phyloP scores from a whole-genome alignment of 2,888 invertebrate genomes.

The Macrosoma leucophasiata region DNA sequence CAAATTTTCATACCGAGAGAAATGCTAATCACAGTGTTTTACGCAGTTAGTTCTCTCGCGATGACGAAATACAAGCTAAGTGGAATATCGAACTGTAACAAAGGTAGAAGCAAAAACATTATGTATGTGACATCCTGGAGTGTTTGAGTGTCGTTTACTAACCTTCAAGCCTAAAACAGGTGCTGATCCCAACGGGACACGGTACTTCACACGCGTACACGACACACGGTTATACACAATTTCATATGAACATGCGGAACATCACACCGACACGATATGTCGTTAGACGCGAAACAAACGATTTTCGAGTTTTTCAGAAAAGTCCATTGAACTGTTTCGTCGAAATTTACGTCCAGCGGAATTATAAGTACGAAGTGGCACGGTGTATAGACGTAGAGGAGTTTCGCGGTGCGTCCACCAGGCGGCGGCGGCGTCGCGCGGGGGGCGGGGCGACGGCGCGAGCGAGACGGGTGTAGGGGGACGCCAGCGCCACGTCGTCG shows the following conservation, averaged over 20 bases:
- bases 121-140: not conserved
- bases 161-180: constrained; percentile 60
- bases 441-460: constrained; percentile 61
- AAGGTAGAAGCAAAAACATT: not conserved
- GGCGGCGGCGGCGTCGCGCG: constrained; percentile 57
- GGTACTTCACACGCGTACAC: constrained; percentile 62
- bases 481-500: constrained; percentile 29
- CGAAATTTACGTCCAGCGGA: constrained; percentile 76
- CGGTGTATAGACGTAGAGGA: constrained; percentile 65
- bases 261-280: constrained; percentile 59
- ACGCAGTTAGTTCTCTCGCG: constrained; percentile 27
- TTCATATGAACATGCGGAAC: constrained; percentile 53
- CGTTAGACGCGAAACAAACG: constrained; percentile 60
- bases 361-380: constrained; percentile 76
- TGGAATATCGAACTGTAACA: not conserved
- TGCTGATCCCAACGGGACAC: constrained; percentile 58
- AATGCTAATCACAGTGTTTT: constrained; percentile 19
- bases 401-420: constrained; percentile 60
- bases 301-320: constrained; percentile 65
- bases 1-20: constrained; percentile 7
- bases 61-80: constrained; percentile 10
- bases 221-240: constrained; percentile 64
- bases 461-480: constrained; percentile 43
- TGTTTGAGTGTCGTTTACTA: constrained; percentile 29
- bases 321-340: constrained; percentile 76